Base-by-base conservation (phyloP, 2,888 invertebrate species). In the Himalopsyche anomala region DNA sequence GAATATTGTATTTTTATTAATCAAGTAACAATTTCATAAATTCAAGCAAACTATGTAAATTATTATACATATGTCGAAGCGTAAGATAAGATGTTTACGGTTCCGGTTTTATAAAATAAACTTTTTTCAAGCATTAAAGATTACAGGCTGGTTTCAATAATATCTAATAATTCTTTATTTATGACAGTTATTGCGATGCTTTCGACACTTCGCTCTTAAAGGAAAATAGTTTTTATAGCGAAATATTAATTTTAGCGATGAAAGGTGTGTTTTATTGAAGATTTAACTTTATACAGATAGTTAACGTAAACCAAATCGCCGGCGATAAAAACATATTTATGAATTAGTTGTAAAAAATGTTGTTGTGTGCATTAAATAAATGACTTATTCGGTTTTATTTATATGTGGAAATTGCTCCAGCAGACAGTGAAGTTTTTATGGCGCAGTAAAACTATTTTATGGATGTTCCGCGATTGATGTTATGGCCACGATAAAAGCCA, bases 391-490 rank as follows among this genome's bases (percentile, higher is more conserved):
- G 80, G 42, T 80, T 80, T 45, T 80, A 80, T 80, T 51, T 42
- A 45, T 80, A 80, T 42, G 42, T 80, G 80, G 80, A 42, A 80
- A 80, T 51, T 42, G 80, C 80, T 80, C 19, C 45, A 80, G 17
- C 28, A 85, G 36, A 85, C 82, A 82, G 40, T 69, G 79, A 81
- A 84, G 28, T 87, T 85, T 87, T 86, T 86, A 87, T 86, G 84
- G 84, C n/a, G 84, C 86, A 82, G 84, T 86, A 83, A 86, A 87
- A 86, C 84, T 86, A 83, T 86, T 87, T 87, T 84, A 87, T 86
- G 84, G 84, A 84, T 84, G 82, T 84, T 74, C 83, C 84, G 40
- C 83, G 82, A 87, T 84, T 87, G 86, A 86, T 86, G 86, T 82
- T 56, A 86, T 74, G 82, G 82, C 86, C 80, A 69, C 81, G 84